Evolutionary conservation across 2,113 vertebrate species (phyloP).

Genomic region (Hymenochirus boettgeri): DNA sequence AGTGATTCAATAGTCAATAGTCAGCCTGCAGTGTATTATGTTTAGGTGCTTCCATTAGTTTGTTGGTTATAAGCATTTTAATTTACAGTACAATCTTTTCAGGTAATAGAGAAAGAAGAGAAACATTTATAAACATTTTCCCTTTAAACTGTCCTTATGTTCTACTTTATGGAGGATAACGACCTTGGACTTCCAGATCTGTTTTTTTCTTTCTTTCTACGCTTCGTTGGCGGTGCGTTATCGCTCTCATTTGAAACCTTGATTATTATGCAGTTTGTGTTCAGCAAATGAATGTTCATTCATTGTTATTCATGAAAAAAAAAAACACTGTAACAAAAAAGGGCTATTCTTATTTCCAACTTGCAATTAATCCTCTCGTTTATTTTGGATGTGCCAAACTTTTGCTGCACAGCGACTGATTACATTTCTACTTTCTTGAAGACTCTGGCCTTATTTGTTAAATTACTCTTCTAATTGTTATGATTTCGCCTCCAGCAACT

Average conservation of each 20-base stretch:
- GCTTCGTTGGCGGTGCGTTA: conserved; percentile 1
- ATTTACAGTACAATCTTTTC: too few relatives aligned
- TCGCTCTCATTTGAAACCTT: conserved; percentile 3
- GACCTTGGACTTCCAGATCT: neutral
- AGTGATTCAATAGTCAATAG: too few relatives aligned
- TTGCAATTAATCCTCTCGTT: conserved; percentile 30
- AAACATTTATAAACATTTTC: too few relatives aligned
- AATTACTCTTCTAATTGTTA: conserved; percentile 31
- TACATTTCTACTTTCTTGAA: conserved; percentile 15
- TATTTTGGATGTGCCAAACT: conserved; percentile 35
- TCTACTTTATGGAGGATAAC: neutral
- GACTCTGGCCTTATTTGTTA: conserved; percentile 20
- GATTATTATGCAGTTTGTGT: conserved; percentile 31
- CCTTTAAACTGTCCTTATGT: too few relatives aligned
- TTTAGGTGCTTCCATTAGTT: too few relatives aligned
- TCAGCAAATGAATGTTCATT: conserved; percentile 21
- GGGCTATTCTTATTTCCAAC: conserved; percentile 32
- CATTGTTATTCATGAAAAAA: conserved; percentile 36
- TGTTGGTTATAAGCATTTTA: too few relatives aligned
- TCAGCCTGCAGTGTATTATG: too few relatives aligned
- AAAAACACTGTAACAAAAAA: conserved; percentile 17
- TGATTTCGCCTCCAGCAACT: conserved; percentile 19
- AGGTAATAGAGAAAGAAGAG: too few relatives aligned
- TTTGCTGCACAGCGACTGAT: conserved; percentile 7
- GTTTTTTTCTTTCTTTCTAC: neutral